phyloP scores from a whole-genome alignment of 2,888 invertebrate genomes.

The Lasioglossum oenotherae region DNA sequence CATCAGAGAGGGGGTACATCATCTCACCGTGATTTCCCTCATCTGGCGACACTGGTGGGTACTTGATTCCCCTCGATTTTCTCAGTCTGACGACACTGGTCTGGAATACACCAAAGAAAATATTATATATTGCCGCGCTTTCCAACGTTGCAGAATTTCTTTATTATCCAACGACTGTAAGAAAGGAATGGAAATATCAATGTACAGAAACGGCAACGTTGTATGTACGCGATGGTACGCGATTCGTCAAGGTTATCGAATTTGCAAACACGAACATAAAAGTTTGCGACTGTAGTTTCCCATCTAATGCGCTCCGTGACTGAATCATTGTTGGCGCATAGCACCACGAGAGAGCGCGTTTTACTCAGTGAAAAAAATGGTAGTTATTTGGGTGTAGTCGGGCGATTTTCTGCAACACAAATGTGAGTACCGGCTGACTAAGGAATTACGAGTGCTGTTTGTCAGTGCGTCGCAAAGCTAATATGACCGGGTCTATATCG shows the following conservation, averaged over 20 bases:
- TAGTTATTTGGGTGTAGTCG: conserved; percentile 83
- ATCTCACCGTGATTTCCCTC: too few species aligned
- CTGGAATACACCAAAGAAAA: background rate
- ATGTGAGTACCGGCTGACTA: conserved; percentile 79
- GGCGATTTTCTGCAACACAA: conserved; percentile 77
- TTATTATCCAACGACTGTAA: background rate
- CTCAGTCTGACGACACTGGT: too few species aligned
- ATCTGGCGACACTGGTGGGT: too few species aligned
- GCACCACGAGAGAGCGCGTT: conserved; percentile 72
- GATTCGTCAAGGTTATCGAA: background rate
- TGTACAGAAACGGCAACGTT: background rate
- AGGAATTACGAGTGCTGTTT: conserved; percentile 70
- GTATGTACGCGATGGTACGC: background rate
- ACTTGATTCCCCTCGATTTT: too few species aligned
- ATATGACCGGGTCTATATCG: conserved; percentile 66
- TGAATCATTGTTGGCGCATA: conserved; percentile 60
- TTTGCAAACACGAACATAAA: background rate
- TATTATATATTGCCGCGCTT: too few species aligned
- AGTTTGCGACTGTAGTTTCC: background rate
- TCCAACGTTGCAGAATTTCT: background rate
- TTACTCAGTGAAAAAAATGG: conserved; percentile 77
- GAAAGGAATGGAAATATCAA: background rate
- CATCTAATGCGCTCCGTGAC: background rate
- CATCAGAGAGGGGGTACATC: too few species aligned
- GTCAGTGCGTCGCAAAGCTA: conserved; percentile 67